phyloP scores from a whole-genome alignment of 1,140 invertebrate genomes.

The Aphaenogaster floridana region DNA sequence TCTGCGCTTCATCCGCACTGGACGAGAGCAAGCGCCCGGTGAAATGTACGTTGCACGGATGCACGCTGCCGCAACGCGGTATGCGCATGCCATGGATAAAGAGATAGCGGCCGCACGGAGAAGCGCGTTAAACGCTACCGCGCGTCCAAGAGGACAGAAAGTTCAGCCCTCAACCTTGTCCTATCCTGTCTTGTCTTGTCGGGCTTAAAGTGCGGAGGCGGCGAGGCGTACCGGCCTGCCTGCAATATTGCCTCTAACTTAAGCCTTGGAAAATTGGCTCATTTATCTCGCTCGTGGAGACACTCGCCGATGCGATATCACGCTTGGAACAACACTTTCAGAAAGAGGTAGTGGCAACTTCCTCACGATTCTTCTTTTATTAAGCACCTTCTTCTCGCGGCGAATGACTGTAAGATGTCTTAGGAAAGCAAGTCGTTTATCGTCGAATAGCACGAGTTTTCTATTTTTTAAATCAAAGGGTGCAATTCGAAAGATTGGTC shows the following conservation, averaged over 20 bases:
- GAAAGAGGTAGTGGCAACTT: not conserved
- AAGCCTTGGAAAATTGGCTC: conserved; percentile 84
- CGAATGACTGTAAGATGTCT: not conserved
- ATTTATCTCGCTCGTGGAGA: conserved; percentile 80
- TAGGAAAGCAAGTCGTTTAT: not conserved
- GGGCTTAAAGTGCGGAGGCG: conserved; percentile 23
- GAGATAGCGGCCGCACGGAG: conserved; percentile 11
- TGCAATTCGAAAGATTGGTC: not conserved
- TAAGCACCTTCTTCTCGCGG: not conserved
- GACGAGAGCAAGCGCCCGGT: conserved; percentile 16
- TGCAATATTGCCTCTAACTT: conserved; percentile 82
- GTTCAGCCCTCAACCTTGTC: not conserved
- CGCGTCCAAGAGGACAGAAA: conserved; percentile 56
- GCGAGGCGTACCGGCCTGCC: conserved; percentile 47
- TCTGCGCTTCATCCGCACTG: conserved; percentile 8
- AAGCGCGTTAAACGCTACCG: conserved; percentile 57
- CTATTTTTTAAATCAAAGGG: not conserved
- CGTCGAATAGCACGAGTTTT: not conserved
- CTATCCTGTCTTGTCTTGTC: not conserved
- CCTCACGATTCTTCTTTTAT: not conserved
- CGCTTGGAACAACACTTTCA: conserved; percentile 68
- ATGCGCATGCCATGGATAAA: conserved; percentile 31
- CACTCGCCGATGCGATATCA: conserved; percentile 60
- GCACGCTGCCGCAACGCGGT: not conserved
- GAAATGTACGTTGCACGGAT: not conserved